phyloP scores from a whole-genome alignment of 2,797 vertebrate genomes.

The Siniperca obscura region DNA sequence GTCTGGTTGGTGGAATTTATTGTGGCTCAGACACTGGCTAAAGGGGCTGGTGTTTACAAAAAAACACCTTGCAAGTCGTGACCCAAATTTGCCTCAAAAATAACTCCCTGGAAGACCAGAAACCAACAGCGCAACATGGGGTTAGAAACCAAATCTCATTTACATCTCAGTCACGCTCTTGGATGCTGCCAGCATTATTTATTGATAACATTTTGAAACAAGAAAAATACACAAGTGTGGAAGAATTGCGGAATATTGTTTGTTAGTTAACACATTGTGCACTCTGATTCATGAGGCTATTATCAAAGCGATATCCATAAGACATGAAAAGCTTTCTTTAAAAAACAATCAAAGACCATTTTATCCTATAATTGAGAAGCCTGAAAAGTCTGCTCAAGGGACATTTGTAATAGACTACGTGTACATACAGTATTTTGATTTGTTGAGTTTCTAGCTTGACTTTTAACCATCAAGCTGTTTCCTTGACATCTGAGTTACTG shows the following conservation, averaged over 20 bases:
- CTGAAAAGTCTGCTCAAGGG: neutral
- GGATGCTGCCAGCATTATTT: constrained; percentile 66
- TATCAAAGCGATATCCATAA: constrained; percentile 42
- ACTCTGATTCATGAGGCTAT: constrained; percentile 21
- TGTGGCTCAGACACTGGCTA: constrained; percentile 79
- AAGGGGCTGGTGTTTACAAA: constrained; percentile 82
- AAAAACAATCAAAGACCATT: constrained; percentile 28
- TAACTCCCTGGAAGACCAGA: constrained; percentile 79
- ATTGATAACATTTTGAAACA: constrained; percentile 68
- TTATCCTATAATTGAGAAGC: constrained; percentile 11
- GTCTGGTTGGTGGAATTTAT: constrained; percentile 61
- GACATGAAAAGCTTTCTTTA: constrained; percentile 23
- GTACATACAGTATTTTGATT: constrained; percentile 28
- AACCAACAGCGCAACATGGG: constrained; percentile 60
- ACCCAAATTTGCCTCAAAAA: constrained; percentile 84
- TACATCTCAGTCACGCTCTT: constrained; percentile 76
- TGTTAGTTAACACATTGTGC: constrained; percentile 44
- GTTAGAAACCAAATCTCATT: constrained; percentile 75
- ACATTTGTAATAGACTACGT: constrained; percentile 23
- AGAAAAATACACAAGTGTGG: constrained; percentile 51
- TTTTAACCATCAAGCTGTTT: constrained; percentile 67
- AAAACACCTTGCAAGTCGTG: constrained; percentile 83
- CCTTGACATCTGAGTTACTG: constrained; percentile 68
- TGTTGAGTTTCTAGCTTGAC: constrained; percentile 42
- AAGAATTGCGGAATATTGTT: constrained; percentile 39